A percentile compares a stretch with the other conserved stretches of the same genome.
Conservation (phyloP, 2,888 invertebrate genomes). For the Therioaphis trifolii region DNA sequence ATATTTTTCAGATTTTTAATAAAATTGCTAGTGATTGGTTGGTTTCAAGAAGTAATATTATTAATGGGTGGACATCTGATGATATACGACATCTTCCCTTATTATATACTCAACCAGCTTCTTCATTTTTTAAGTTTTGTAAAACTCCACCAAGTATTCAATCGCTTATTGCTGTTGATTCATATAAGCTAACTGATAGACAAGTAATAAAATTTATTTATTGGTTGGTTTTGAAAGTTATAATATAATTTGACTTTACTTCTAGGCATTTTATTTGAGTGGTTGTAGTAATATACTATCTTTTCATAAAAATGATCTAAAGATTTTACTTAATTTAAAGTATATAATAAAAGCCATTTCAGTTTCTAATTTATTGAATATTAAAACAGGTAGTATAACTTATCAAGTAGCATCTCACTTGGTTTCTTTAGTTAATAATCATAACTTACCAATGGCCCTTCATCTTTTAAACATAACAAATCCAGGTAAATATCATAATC, state of each 20-base stretch:
- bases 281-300: conserved; percentile 47
- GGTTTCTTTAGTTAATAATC: conserved; percentile 30
- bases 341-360: conserved; percentile 49
- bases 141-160: conserved; percentile 31
- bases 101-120: conserved; percentile 50
- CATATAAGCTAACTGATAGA: conserved; percentile 47
- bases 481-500: conserved; percentile 33
- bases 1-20: conserved; percentile 46
- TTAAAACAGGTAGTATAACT: conserved; percentile 27
- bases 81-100: conserved; percentile 53
- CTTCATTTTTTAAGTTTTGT: conserved; percentile 47
- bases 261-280: conserved; percentile 54
- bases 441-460: conserved; percentile 49
- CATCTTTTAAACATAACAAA: conserved; percentile 43
- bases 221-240: neutral
- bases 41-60: neutral
- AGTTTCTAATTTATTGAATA: conserved; percentile 42
- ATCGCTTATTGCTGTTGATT: conserved; percentile 53
- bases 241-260: neutral
- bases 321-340: conserved; percentile 44
- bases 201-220: conserved; percentile 34
- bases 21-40: conserved; percentile 52
- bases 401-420: conserved; percentile 32
- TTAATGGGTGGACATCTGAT: conserved; percentile 48
- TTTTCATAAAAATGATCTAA: conserved; percentile 49